These are phyloP conservation scores for Lanius collurio DNA, from an alignment of 2,113 vertebrate genomes.

Conservation along the genomic window DNA sequence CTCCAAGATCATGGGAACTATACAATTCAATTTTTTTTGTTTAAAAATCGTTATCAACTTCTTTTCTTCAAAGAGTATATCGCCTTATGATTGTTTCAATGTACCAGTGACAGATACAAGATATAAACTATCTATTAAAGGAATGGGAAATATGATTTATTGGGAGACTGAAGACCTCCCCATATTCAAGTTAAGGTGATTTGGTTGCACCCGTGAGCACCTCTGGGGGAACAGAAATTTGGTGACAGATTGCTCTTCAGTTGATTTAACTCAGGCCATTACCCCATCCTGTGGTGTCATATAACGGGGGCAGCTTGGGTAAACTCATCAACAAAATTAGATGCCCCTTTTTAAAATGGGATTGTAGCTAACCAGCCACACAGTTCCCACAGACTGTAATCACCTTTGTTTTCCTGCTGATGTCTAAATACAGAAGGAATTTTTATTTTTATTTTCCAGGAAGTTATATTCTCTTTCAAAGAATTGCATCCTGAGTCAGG, in stretches of 20 bases:
- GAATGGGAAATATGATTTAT: neutral
- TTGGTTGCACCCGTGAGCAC: neutral
- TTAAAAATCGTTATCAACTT: constrained; percentile 59
- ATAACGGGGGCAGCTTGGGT: neutral
- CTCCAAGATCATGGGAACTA: constrained; percentile 12
- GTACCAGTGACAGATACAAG: neutral
- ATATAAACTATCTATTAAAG: neutral
- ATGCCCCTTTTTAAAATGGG: neutral
- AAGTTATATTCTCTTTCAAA: neutral
- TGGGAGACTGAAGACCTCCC: neutral
- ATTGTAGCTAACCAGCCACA: neutral
- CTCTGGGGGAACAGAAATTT: neutral
- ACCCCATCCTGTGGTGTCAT: neutral
- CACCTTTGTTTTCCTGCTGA: neutral
- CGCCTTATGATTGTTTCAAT: constrained; percentile 32
- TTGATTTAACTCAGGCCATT: neutral
- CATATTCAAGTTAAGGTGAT: neutral
- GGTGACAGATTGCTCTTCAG: neutral
- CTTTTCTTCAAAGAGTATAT: neutral
- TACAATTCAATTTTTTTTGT: constrained; percentile 23
- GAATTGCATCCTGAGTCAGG: neutral
- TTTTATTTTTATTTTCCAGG: neutral
- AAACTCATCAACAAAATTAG: neutral
- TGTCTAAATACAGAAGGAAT: neutral
- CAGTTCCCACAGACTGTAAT: neutral